phyloP scores from a whole-genome alignment of 2,797 vertebrate genomes.

The Peromyscus attwateri region DNA sequence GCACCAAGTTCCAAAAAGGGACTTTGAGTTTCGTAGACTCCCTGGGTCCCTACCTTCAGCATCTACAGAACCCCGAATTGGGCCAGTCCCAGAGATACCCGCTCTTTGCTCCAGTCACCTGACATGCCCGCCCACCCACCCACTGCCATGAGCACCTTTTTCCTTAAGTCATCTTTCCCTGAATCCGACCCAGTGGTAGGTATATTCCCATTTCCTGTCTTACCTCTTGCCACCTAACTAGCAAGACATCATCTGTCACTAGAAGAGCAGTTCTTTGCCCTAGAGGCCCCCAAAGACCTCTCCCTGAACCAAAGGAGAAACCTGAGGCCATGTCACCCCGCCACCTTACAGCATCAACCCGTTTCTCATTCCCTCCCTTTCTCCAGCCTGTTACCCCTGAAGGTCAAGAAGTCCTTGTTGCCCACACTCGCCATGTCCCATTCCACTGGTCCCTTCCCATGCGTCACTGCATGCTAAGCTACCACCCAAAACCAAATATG shows the following conservation, averaged over 20 bases:
- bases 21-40: not conserved
- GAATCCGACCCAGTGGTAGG: not conserved
- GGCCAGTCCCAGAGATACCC: not conserved
- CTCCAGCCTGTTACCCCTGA: not conserved
- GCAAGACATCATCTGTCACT: not conserved
- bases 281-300: not conserved
- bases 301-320: not conserved
- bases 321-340: not conserved
- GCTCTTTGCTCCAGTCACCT: not conserved
- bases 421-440: not conserved
- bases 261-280: not conserved
- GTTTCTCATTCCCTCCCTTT: not conserved
- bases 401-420: not conserved
- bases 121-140: not conserved
- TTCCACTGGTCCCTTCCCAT: not conserved
- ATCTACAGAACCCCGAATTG: not conserved
- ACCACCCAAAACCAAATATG: not conserved
- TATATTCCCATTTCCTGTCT: not conserved
- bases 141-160: not conserved
- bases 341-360: not conserved
- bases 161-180: not conserved
- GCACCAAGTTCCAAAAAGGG: not conserved
- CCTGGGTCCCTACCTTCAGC: not conserved
- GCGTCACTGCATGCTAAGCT: not conserved
- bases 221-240: not conserved